Base-by-base conservation (phyloP, 37 sponge, comb jelly and placozoan genomes). In the Ephydatia muelleri region DNA sequence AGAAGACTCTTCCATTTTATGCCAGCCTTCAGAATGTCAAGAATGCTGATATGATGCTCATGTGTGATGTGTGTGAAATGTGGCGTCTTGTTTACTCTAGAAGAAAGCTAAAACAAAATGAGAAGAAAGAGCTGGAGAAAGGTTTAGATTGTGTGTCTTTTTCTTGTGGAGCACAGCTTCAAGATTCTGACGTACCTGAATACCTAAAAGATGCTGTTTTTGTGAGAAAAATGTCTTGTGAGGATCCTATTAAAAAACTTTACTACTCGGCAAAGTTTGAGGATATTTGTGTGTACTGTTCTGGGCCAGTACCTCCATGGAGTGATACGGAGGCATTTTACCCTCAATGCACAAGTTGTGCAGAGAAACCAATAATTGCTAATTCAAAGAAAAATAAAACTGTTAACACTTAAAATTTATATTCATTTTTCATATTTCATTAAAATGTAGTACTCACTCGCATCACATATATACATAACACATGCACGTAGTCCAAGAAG, bases 141-240 rank as follows among this genome's bases (percentile, higher is more conserved):
- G 29, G 23, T 75, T 49, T 83, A 49, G 27, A 83, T 36, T n/a
- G 84, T 31, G 5, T 80, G 69, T 80, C 81, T 0, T 80, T 80
- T 38, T 80, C 81, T 67, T 80, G 81, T 80, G 81, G 81, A 27
- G 81, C 81, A 68, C 81, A 80, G 69, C 68, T 80, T 67, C 81
- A 80, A 33, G 81, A 80, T 80, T 29, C 70, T 22, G 81, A 80
- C 33, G 21, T 80, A 36, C 81, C 68, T 38, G 69, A 66, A 33
- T 80, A 80, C 37, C 26, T 80, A 68, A 80, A 80, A 66, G 81
- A 80, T 33, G 37, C 68, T 80, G 80, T 80, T 67, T 80, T 68
- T 80, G 68, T 66, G 5, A 30, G 81, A 36, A 66, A 78, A 32
- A 5, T 78, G n/a, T 39, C 79, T 48, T 78, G 79, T 34, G 79